A percentile compares a stretch with the other conserved stretches of the same genome.
These are phyloP conservation scores for Carettochelys insculpta DNA, from an alignment of 2,113 vertebrate genomes.

Conservation along the genomic window DNA sequence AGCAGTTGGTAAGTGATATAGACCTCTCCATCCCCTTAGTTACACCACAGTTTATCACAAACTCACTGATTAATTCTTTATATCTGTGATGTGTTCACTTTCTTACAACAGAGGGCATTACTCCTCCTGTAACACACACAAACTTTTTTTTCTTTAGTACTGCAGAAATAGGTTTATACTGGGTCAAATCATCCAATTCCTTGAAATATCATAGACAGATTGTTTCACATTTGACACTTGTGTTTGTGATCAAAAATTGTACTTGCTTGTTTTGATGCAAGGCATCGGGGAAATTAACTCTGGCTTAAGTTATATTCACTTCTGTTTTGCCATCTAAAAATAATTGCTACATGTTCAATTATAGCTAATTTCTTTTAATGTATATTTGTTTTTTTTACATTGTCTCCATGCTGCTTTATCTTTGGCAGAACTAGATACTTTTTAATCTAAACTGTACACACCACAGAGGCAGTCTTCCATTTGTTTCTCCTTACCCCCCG, in stretches of 20 bases:
- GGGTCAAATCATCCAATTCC: background rate
- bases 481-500: background rate
- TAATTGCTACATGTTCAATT: background rate
- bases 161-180: background rate
- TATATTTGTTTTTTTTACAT: background rate
- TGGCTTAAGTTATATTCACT: conserved; percentile 18
- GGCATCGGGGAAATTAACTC: background rate
- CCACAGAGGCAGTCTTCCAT: background rate
- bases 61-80: conserved; percentile 40
- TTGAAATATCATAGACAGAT: background rate
- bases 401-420: background rate
- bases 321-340: background rate
- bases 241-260: background rate
- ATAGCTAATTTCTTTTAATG: background rate
- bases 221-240: background rate
- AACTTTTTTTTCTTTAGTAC: background rate
- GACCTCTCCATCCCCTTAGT: conserved; percentile 41
- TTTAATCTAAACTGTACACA: background rate
- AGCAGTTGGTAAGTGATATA: conserved; percentile 71
- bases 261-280: background rate
- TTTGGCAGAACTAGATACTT: background rate
- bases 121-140: conserved; percentile 57
- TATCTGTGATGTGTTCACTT: conserved; percentile 47
- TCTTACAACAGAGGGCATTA: conserved; percentile 58
- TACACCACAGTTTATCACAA: conserved; percentile 32